A percentile compares a stretch with the other conserved stretches of the same genome.
Conservation (phyloP, 2,888 invertebrate genomes). For the Apeira syringaria region DNA sequence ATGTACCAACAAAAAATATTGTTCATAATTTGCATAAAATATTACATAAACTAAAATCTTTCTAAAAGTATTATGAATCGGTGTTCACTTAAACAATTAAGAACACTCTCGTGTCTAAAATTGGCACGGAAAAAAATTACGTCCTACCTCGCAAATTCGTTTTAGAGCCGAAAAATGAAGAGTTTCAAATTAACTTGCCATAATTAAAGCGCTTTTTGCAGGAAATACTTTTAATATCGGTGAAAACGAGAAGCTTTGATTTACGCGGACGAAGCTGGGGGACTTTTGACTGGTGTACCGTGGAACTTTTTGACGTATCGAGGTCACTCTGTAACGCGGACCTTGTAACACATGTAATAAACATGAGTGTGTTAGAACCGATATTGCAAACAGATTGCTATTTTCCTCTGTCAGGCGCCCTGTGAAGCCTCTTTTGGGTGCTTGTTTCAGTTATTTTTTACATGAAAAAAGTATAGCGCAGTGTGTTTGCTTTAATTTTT, state of each 20-base stretch:
- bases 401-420: too few species aligned
- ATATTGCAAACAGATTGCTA: too few species aligned
- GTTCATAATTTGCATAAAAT: too few species aligned
- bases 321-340: background rate
- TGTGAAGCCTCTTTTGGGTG: too few species aligned
- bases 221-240: constrained; percentile 6
- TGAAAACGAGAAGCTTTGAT: constrained; percentile 11
- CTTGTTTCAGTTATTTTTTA: too few species aligned
- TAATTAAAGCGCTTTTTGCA: constrained; percentile 16
- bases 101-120: constrained; percentile 12
- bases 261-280: constrained; percentile 2
- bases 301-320: constrained; percentile 8
- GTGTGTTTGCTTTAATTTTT: too few species aligned
- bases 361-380: too few species aligned
- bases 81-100: constrained; percentile 17
- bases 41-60: too few species aligned
- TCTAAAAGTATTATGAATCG: constrained; percentile 1
- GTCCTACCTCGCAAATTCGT: constrained; percentile 8
- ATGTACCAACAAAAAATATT: too few species aligned
- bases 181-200: constrained; percentile 20
- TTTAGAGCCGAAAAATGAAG: constrained; percentile 18
- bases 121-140: constrained; percentile 13
- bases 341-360: background rate
- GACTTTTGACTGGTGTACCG: constrained; percentile 16
- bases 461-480: too few species aligned